Evolutionary conservation across 2,888 invertebrate genomes (phyloP), one percentile per base, ranked within the genome.

Genomic region (Agrochola circellaris): DNA sequence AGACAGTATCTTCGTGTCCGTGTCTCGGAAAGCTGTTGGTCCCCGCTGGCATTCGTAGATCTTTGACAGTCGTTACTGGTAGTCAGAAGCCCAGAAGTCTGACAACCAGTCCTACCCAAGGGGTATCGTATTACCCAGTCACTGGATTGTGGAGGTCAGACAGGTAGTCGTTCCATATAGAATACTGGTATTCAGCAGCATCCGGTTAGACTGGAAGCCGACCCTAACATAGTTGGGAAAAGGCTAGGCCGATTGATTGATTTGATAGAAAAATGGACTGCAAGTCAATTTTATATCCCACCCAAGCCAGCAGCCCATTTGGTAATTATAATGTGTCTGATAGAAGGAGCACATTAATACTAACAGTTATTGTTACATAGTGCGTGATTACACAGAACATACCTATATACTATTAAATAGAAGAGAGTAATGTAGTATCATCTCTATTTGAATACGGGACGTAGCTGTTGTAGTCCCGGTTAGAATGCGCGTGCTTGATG

Each of bases 291-390:
- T 34, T n/a, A 61, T 11, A n/a, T 42, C 45, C 71, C 42, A 64
- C n/a, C 61, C 68, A 74, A 66, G 60, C 30, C 42, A 69, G 70
- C 61, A 78, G 34, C 73, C 45, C 38, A 34, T 65, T 73, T 51
- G 56, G 38, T 77, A 85, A 82, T 77, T 65, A 77, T 65, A 82
- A 77, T 82, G 85, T 77, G 73, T 81, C 71, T 58, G 66, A 84
- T 67, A 74, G 81, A 87, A 87, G 78, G 87, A 79, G 66, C 75
- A 82, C 75, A 77, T 86, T 77, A 60, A 87, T 64, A 74, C 83
- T 87, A 84, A 88, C 77, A 81, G 73, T 75, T 81, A 87, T 78
- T 83, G 77, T 76, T 72, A 73, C 48, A 60, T 76, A 69, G 70
- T 67, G 67, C 56, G 66, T 82, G 82, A 67, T 81, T 73, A 58